Evolutionary conservation across 2,888 invertebrate genomes (phyloP).

Genomic region (Drosophila peninsularis): DNA sequence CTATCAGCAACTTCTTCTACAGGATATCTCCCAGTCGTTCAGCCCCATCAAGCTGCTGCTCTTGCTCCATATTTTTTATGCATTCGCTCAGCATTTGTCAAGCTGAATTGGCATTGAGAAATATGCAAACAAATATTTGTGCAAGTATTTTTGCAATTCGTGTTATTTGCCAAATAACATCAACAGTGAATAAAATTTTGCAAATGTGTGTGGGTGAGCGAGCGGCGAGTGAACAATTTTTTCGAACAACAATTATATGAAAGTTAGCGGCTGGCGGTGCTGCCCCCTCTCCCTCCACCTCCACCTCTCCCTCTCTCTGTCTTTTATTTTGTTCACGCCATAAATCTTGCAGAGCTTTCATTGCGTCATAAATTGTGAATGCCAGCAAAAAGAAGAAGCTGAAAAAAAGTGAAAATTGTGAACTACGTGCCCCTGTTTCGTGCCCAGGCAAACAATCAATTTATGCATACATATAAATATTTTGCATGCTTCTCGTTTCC

Average conservation of each 20-base stretch:
- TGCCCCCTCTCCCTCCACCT: background rate
- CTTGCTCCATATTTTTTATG: conserved; percentile 9
- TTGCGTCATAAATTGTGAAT: conserved; percentile 70
- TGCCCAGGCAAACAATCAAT: conserved; percentile 74
- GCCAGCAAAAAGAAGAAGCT: conserved; percentile 20
- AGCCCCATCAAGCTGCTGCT: background rate
- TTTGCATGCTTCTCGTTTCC: conserved; percentile 39
- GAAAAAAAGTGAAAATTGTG: conserved; percentile 36
- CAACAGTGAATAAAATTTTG: conserved; percentile 51
- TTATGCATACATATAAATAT: conserved; percentile 67
- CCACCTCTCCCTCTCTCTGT: background rate
- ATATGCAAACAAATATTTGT: conserved; percentile 55
- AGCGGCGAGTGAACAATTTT: conserved; percentile 26
- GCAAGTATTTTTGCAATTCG: conserved; percentile 48
- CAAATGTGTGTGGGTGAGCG: background rate
- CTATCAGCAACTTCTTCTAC: background rate
- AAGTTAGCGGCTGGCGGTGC: conserved; percentile 55
- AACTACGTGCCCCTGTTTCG: conserved; percentile 22
- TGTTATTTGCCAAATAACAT: conserved; percentile 55
- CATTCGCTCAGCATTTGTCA: conserved; percentile 58
- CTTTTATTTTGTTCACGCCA: conserved; percentile 46
- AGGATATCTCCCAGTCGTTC: conserved; percentile 8
- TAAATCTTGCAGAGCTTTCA: conserved; percentile 75
- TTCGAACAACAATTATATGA: conserved; percentile 66
- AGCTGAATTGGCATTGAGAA: conserved; percentile 47